These are phyloP conservation scores for Zygogramma bicolorata DNA, from an alignment of 2,888 invertebrate genomes.

Conservation along the genomic window DNA sequence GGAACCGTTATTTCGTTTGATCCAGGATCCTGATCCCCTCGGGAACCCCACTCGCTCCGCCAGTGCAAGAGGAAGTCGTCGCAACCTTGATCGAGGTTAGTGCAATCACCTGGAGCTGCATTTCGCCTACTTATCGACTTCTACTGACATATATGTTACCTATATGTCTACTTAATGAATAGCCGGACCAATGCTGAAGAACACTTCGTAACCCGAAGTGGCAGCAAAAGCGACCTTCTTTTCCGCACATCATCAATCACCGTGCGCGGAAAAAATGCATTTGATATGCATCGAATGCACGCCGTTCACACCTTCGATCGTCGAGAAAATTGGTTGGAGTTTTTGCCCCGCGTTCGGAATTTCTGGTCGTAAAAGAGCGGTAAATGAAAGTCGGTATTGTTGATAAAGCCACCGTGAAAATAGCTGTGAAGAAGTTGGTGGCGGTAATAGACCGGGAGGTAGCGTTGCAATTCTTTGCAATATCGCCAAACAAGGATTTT, in stretches of 20 bases:
- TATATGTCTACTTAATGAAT: slow-evolving; percentile 36
- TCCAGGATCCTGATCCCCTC: too few relatives aligned
- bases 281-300: slow-evolving; percentile 22
- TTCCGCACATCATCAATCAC: slow-evolving; percentile 30
- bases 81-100: slow-evolving; percentile 66
- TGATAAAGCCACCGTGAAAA: background rate
- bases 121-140: slow-evolving; percentile 63
- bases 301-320: background rate
- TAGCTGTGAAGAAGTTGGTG: background rate
- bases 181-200: background rate
- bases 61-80: slow-evolving; percentile 57
- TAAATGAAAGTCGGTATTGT: background rate
- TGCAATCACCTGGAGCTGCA: slow-evolving; percentile 64
- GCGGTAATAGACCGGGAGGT: too few relatives aligned
- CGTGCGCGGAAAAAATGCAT: slow-evolving; percentile 24
- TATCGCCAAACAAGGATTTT: too few relatives aligned
- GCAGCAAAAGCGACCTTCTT: slow-evolving; percentile 26
- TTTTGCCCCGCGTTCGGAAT: slow-evolving; percentile 1
- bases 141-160: slow-evolving; percentile 55
- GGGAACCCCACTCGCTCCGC: slow-evolving; percentile 8
- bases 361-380: slow-evolving; percentile 6
- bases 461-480: too few relatives aligned
- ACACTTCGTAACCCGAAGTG: background rate
- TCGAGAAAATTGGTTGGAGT: background rate
- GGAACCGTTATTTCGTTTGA: too few relatives aligned